Percentiles rank a stretch among this genome's conserved stretches.
These are phyloP conservation scores for Pecten maximus DNA, from an alignment of 2,888 invertebrate genomes.

Conservation along the genomic window DNA sequence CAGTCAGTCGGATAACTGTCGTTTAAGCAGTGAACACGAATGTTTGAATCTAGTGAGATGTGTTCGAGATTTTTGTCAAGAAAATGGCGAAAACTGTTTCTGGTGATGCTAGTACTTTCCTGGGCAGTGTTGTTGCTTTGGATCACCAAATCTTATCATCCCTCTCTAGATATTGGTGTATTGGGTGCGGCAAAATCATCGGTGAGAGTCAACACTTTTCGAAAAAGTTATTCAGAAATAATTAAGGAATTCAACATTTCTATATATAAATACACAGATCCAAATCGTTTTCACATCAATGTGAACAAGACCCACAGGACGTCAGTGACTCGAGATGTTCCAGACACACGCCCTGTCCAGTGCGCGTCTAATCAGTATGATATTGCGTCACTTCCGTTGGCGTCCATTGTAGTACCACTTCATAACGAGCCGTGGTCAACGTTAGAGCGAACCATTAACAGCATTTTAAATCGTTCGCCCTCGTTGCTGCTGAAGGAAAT, in stretches of 20 bases:
- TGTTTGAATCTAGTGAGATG: neutral
- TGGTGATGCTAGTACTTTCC: neutral
- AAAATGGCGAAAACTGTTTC: neutral
- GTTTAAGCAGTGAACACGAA: neutral
- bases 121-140: neutral
- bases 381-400: conserved; percentile 38
- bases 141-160: neutral
- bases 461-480: conserved; percentile 42
- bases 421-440: conserved; percentile 53
- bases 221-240: neutral
- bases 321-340: neutral
- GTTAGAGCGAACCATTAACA: conserved; percentile 43
- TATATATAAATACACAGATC: neutral
- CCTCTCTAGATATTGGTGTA: neutral
- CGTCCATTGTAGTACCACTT: conserved; percentile 49
- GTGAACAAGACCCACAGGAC: conserved; percentile 10
- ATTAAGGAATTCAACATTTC: neutral
- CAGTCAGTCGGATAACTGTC: neutral
- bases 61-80: neutral
- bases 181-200: neutral
- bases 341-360: neutral
- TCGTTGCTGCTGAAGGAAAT: conserved; percentile 40
- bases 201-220: neutral
- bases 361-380: neutral
- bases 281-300: neutral